Conservation (phyloP, 2,888 invertebrate genomes). For the Homarus gammarus region DNA sequence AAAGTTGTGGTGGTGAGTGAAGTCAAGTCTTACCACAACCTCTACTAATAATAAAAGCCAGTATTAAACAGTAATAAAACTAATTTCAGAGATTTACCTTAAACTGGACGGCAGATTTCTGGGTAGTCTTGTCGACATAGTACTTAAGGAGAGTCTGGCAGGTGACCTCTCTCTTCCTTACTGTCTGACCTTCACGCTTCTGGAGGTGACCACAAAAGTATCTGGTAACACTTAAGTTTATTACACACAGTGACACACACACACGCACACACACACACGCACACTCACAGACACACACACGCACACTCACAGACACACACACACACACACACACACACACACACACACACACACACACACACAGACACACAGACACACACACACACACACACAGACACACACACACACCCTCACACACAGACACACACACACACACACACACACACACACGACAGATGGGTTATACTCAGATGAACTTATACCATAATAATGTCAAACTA, state of each 20-base stretch:
- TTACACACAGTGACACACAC: constrained; percentile 15
- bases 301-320: not conserved
- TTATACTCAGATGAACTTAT: too few relatives aligned
- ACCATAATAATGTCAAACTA: too few relatives aligned
- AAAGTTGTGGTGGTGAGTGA: too few relatives aligned
- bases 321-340: not conserved
- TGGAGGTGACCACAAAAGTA: too few relatives aligned
- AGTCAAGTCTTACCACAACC: too few relatives aligned
- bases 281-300: not conserved
- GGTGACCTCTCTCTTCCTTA: constrained; percentile 53
- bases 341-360: too few relatives aligned
- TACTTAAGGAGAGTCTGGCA: constrained; percentile 58
- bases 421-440: not conserved
- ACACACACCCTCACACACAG: not conserved
- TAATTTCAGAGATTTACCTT: too few relatives aligned
- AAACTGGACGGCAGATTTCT: constrained; percentile 46
- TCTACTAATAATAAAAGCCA: too few relatives aligned
- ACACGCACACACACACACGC: constrained; percentile 35
- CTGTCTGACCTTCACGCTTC: constrained; percentile 45
- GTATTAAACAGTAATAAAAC: too few relatives aligned
- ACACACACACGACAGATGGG: too few relatives aligned
- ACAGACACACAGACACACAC: not conserved
- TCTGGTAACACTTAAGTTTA: too few relatives aligned
- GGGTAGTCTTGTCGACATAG: constrained; percentile 56
- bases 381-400: not conserved